Evolutionary conservation across 2,113 vertebrate genomes (phyloP).

Genomic region (Phaethon lepturus): DNA sequence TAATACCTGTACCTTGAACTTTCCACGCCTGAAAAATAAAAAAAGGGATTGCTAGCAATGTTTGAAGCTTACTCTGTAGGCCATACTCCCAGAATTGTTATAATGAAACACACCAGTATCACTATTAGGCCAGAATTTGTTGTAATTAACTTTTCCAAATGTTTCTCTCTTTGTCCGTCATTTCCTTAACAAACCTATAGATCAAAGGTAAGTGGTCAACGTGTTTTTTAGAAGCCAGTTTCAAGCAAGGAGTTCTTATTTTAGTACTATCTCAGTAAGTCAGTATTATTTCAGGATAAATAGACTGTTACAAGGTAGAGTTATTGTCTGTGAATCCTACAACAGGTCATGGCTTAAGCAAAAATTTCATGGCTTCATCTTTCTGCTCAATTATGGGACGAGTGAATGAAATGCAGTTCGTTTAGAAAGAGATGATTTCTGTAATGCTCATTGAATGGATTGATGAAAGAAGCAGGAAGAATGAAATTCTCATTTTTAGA

Average conservation of each 20-base stretch:
- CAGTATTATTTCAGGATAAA: background rate
- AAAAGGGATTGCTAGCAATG: background rate
- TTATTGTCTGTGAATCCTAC: background rate
- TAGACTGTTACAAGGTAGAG: background rate
- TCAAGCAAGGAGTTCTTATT: background rate
- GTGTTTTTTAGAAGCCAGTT: background rate
- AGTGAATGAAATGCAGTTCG: background rate
- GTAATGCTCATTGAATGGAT: background rate
- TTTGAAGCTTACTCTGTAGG: background rate
- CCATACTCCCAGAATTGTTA: background rate
- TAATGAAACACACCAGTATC: background rate
- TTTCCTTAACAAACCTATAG: background rate
- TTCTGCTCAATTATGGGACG: background rate
- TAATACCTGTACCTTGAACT: background rate
- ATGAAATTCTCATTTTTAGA: background rate
- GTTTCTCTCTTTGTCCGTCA: accelerated
- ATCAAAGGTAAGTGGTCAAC: background rate
- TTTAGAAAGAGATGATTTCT: background rate
- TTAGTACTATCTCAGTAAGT: background rate
- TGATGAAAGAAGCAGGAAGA: background rate
- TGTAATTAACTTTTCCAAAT: background rate
- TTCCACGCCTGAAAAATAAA: background rate
- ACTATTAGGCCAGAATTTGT: background rate
- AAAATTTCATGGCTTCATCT: background rate
- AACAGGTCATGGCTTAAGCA: background rate